phyloP scores from a whole-genome alignment of 2,797 vertebrate species.

The Spinus pinus region DNA sequence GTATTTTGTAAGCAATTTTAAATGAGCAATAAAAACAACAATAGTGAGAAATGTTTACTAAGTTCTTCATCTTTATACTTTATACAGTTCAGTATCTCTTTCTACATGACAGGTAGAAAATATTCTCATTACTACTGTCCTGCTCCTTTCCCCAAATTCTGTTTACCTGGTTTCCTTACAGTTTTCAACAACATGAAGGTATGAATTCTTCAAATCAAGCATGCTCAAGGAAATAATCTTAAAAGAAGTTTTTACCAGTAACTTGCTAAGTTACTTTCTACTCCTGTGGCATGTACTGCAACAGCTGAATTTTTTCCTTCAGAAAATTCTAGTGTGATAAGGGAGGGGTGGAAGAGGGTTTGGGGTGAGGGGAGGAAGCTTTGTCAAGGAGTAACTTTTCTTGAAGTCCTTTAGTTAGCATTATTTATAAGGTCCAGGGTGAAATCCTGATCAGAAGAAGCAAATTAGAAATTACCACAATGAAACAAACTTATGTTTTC shows the following conservation, averaged over 20 bases:
- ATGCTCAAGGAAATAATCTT: background rate
- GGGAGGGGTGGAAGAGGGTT: background rate
- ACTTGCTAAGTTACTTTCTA: background rate
- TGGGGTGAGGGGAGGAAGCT: background rate
- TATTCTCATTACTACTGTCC: background rate
- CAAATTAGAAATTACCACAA: background rate
- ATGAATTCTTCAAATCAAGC: background rate
- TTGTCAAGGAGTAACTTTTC: background rate
- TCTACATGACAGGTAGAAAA: background rate
- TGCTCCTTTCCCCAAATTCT: background rate
- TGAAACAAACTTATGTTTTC: background rate
- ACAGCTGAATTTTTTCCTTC: background rate
- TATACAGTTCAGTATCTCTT: background rate
- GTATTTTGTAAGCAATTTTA: background rate
- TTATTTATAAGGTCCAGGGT: background rate
- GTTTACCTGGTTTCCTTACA: background rate
- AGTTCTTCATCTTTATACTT: background rate
- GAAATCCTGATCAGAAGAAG: background rate
- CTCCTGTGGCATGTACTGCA: background rate
- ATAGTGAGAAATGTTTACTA: background rate
- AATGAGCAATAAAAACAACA: background rate
- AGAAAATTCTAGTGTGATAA: background rate
- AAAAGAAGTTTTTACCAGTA: background rate
- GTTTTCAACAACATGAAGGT: background rate
- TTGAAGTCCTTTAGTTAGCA: background rate